Evolutionary conservation across 2,888 invertebrate species (phyloP).

Genomic region (Ochlodes sylvanus): DNA sequence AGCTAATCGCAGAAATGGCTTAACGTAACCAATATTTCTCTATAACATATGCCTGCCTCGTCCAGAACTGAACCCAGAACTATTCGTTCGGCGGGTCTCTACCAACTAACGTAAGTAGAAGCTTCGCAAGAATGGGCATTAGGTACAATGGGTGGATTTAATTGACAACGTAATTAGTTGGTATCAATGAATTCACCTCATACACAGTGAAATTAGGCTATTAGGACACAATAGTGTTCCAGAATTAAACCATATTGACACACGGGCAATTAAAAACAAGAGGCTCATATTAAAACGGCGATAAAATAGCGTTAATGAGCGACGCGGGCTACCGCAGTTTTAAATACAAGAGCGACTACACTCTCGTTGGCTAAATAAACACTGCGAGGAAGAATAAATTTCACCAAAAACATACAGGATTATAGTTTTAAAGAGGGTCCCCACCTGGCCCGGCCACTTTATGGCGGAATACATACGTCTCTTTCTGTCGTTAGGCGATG

Average conservation of each 20-base stretch:
- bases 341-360: constrained; percentile 41
- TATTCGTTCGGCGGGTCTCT: too few relatives aligned
- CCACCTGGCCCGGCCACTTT: constrained; percentile 36
- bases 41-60: too few relatives aligned
- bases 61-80: too few relatives aligned
- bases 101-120: too few relatives aligned
- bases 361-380: constrained; percentile 43
- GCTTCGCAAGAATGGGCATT: too few relatives aligned
- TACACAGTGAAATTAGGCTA: constrained; percentile 27
- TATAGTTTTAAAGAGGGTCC: constrained; percentile 35
- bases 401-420: constrained; percentile 40
- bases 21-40: too few relatives aligned
- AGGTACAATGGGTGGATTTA: too few relatives aligned
- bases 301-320: constrained; percentile 39
- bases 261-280: constrained; percentile 35
- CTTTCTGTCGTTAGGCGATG: constrained; percentile 39
- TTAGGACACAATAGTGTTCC: constrained; percentile 31
- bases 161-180: background rate
- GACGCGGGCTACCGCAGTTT: constrained; percentile 38
- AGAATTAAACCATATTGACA: constrained; percentile 39
- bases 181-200: background rate
- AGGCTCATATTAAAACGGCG: constrained; percentile 39
- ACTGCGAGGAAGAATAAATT: constrained; percentile 44
- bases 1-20: too few relatives aligned
- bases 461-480: constrained; percentile 44